Evolutionary conservation across 2,113 vertebrate species (phyloP).

Genomic region (Ariopsis seemanni): DNA sequence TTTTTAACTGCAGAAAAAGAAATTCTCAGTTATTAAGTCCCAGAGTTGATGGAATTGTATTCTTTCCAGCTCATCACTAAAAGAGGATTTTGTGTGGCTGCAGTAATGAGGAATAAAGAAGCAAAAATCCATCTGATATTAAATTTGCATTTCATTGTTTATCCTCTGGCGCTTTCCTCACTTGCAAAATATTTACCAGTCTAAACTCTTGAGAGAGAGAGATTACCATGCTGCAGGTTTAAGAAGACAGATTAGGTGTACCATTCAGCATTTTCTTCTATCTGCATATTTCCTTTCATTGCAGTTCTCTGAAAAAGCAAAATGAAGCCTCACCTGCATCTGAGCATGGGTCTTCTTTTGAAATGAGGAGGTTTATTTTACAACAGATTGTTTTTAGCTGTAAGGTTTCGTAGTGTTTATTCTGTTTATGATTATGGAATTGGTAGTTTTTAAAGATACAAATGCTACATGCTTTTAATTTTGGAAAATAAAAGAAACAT

Average conservation of each 20-base stretch:
- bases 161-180: constrained; percentile 69
- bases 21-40: not conserved
- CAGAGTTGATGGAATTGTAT: not conserved
- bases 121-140: constrained; percentile 70
- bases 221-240: too few species aligned
- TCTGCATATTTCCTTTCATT: constrained; percentile 60
- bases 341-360: constrained; percentile 50
- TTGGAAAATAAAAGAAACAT: not conserved
- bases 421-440: not conserved
- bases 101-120: constrained; percentile 4
- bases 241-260: not conserved
- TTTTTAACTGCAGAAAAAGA: not conserved
- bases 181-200: not conserved
- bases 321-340: constrained; percentile 56
- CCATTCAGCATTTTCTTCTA: constrained; percentile 48
- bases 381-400: not conserved
- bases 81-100: constrained; percentile 9
- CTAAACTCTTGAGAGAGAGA: not conserved
- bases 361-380: constrained; percentile 34
- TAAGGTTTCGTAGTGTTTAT: not conserved
- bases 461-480: not conserved
- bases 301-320: constrained; percentile 58
- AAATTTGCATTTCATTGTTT: constrained; percentile 72
- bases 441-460: too few species aligned
- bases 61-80: constrained; percentile 9